These are phyloP conservation scores for Heliconius sara DNA, from an alignment of 2,888 invertebrate genomes.

Conservation along the genomic window DNA sequence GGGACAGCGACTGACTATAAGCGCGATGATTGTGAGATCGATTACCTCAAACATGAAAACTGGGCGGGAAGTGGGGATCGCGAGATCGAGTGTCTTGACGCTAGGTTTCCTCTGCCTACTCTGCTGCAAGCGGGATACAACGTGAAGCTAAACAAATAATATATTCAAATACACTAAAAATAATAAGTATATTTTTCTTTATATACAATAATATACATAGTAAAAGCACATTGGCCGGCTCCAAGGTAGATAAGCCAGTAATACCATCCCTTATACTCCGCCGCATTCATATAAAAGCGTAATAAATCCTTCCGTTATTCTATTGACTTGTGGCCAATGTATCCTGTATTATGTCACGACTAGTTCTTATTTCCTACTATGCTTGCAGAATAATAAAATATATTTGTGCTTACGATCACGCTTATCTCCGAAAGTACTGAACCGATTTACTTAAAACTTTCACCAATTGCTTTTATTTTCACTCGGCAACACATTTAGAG, in stretches of 20 bases:
- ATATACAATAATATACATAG: background rate
- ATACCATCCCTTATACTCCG: constrained; percentile 13
- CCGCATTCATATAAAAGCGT: constrained; percentile 21
- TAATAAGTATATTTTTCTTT: background rate
- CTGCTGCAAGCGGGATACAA: background rate
- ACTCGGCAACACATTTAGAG: too few species aligned
- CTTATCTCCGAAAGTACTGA: too few species aligned
- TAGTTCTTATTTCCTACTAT: background rate
- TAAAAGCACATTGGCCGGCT: background rate
- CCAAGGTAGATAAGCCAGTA: constrained; percentile 14
- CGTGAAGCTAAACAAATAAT: background rate
- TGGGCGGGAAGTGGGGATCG: background rate
- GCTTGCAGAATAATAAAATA: background rate
- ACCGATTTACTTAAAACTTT: too few species aligned
- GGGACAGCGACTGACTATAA: background rate
- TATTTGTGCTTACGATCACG: too few species aligned
- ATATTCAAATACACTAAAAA: background rate
- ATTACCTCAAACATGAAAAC: background rate
- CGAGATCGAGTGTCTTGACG: background rate
- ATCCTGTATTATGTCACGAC: constrained; percentile 5
- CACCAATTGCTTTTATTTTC: too few species aligned
- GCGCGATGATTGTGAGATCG: background rate
- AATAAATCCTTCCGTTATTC: constrained; percentile 27
- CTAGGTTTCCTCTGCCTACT: background rate
- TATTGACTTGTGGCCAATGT: constrained; percentile 24